A percentile compares a stretch with the other conserved stretches of the same genome.
Evolutionary conservation across 2,888 invertebrate species (phyloP).

Genomic region (Amphipoea oculea): DNA sequence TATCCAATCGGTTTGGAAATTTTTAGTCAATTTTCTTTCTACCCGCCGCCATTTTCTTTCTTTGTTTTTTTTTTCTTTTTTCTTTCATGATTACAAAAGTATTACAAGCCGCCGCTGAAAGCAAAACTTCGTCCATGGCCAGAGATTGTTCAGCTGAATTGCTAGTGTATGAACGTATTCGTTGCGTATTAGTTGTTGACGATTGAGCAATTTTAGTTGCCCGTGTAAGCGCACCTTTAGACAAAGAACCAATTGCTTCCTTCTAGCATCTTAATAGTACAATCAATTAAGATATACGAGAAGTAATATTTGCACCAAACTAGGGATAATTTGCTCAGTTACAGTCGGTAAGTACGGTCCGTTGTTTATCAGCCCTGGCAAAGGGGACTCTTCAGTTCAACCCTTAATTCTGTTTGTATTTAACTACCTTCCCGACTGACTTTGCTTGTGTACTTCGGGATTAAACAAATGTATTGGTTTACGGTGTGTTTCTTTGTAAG

Average conservation of each 20-base stretch:
- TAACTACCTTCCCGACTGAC: slow-evolving; percentile 26
- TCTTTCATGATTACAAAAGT: no score
- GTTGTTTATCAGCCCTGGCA: slow-evolving; percentile 45
- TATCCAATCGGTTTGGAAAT: no score
- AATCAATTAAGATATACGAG: slow-evolving; percentile 18
- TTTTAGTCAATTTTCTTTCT: no score
- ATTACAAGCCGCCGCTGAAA: no score
- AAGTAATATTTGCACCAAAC: slow-evolving; percentile 2
- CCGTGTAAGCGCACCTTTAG: no score
- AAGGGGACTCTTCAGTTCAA: slow-evolving; percentile 23
- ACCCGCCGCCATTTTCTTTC: no score
- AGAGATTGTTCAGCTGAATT: no score
- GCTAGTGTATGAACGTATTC: no score
- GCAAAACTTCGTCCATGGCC: no score
- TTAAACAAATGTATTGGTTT: slow-evolving; percentile 34
- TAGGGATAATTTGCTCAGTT: slow-evolving; percentile 3
- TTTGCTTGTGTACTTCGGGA: slow-evolving; percentile 33
- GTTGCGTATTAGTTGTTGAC: no score
- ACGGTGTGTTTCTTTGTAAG: not conserved
- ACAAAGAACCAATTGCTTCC: not conserved
- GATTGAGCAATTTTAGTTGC: no score
- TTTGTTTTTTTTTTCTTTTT: no score
- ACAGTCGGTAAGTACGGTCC: slow-evolving; percentile 37
- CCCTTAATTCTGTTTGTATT: slow-evolving; percentile 54
- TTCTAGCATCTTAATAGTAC: slow-evolving; percentile 2